Percentiles rank a stretch among this genome's conserved stretches.
phyloP scores from a whole-genome alignment of 1,140 invertebrate genomes.

The Solen grandis region DNA sequence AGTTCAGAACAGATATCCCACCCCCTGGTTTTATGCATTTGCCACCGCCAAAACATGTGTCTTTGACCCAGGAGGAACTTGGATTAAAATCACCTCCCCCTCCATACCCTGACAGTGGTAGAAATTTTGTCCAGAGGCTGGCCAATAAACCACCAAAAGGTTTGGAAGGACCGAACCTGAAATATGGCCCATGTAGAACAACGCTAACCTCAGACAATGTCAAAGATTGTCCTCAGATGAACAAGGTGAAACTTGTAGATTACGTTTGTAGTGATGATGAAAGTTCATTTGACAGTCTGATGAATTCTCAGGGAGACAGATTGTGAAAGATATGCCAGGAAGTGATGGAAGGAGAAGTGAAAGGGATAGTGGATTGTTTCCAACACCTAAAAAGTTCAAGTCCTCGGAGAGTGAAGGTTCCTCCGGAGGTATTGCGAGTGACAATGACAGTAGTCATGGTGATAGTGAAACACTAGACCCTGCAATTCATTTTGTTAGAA shows the following conservation, averaged over 20 bases:
- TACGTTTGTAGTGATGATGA: not conserved
- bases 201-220: not conserved
- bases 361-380: too few species aligned
- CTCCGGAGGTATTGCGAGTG: not conserved
- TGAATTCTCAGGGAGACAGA: not conserved
- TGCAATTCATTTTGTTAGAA: not conserved
- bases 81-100: too few species aligned
- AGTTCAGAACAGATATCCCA: too few species aligned
- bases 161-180: not conserved
- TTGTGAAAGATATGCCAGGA: not conserved
- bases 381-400: constrained; percentile 20
- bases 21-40: too few species aligned
- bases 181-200: not conserved
- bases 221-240: too few species aligned
- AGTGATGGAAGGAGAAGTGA: not conserved
- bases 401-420: not conserved
- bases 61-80: too few species aligned
- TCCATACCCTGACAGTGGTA: too few species aligned
- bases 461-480: not conserved
- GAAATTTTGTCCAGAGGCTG: not conserved
- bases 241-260: constrained; percentile 3
- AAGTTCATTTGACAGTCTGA: not conserved
- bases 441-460: not conserved
- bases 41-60: too few species aligned
- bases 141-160: not conserved